Evolutionary conservation across 2,888 invertebrate genomes (phyloP).

Genomic region (Lucinisca nassula): DNA sequence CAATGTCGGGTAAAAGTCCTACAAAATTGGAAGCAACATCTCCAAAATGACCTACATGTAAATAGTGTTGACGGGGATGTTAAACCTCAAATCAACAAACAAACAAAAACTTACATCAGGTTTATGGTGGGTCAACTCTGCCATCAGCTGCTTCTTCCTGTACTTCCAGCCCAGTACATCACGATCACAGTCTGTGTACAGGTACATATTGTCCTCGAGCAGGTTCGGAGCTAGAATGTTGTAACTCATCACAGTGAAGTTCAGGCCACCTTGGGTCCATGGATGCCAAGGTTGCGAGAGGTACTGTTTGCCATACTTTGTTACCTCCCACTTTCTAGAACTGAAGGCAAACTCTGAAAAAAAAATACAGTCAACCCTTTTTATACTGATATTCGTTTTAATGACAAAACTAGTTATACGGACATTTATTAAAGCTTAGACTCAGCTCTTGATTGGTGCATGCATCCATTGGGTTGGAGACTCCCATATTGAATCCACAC

Average conservation of each 20-base stretch:
- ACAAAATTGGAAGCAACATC: no score
- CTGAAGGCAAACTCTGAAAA: slow-evolving; percentile 6
- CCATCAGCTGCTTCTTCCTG: slow-evolving; percentile 90
- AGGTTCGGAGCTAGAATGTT: slow-evolving; percentile 96
- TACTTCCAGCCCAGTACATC: slow-evolving; percentile 92
- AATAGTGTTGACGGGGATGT: no score
- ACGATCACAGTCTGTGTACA: slow-evolving; percentile 91
- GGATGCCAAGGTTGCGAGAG: slow-evolving; percentile 6
- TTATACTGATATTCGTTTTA: no score
- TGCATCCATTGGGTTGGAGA: no score
- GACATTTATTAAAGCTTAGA: no score
- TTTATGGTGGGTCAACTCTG: slow-evolving; percentile 90
- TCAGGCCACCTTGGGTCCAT: slow-evolving; percentile 74
- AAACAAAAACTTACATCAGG: slow-evolving; percentile 90
- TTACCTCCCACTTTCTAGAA: slow-evolving; percentile 58
- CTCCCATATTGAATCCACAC: no score
- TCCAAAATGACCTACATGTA: no score
- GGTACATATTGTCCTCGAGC: slow-evolving; percentile 92
- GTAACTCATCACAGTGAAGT: slow-evolving; percentile 93
- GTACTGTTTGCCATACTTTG: slow-evolving; percentile 44
- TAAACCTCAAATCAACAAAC: no score
- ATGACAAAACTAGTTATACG: no score
- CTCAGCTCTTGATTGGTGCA: no score
- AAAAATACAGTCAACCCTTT: no score
- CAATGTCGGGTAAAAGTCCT: no score